Conservation (phyloP, 1,140 invertebrate genomes). For the Aporrectodea caliginosa region DNA sequence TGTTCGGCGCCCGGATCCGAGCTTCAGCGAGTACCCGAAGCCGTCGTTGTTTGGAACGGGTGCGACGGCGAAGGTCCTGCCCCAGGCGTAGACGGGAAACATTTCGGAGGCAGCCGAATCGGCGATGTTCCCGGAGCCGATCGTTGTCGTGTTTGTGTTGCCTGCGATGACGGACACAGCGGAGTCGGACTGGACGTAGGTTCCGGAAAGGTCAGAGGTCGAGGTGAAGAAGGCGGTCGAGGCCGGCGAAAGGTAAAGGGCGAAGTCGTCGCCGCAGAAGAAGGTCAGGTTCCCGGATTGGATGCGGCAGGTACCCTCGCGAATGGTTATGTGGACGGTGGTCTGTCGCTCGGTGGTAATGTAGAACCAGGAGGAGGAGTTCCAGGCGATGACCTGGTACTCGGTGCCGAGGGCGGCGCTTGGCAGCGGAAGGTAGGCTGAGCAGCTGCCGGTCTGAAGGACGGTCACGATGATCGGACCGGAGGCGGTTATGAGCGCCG, state of each 20-base stretch:
- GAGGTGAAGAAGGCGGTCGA: background rate
- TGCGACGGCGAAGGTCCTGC: background rate
- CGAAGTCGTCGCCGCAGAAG: conserved; percentile 1
- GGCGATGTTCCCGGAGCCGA: background rate
- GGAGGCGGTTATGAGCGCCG: background rate
- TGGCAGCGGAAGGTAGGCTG: background rate
- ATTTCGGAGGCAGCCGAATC: background rate
- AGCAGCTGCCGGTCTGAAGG: background rate
- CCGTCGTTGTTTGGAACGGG: background rate
- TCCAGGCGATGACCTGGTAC: background rate
- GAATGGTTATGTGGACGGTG: background rate
- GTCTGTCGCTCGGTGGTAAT: background rate
- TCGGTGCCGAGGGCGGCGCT: background rate
- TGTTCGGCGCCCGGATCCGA: background rate
- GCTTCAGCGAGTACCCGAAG: background rate
- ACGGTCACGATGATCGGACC: background rate
- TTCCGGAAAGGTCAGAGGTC: background rate
- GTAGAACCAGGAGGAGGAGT: background rate
- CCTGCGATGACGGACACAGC: background rate
- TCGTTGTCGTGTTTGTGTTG: background rate
- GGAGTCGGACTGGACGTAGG: background rate
- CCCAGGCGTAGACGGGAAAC: background rate
- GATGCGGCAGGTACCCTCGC: background rate
- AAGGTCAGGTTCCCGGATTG: background rate
- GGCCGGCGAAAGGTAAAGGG: background rate